Base-by-base conservation (phyloP, 2,797 vertebrate species). In the Acipenser transmontanus region DNA sequence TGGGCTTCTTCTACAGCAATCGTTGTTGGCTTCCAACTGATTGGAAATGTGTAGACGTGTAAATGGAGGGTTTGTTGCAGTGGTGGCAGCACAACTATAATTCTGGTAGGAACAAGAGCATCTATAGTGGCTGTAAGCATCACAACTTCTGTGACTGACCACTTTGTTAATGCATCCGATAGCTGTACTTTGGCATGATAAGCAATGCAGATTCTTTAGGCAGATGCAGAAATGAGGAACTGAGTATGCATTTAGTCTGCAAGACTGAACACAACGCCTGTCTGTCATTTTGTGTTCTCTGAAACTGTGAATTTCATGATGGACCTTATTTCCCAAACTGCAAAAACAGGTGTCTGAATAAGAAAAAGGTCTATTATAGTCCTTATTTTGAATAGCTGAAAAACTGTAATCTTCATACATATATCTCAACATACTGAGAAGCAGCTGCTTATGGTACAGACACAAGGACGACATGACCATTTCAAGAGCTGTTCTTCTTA, bases 391-490 rank as follows among this genome's bases (percentile, higher is more conserved):
- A 74, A 82, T 67, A 76, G 84, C 76, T 71, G 77, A 71, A n/a
- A 82, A 63, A 73, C 78, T 75, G 75, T 87, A 82, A 78, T 96
- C 91, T 84, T 93, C 88, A 67, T 84, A 84, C 74, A 94, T 85
- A 81, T 91, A 88, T 86, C 91, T 94, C 79, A 99, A 87, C 83
- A 98, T 92, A 82, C 89, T 84, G 84, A 90, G 86, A 77, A 95
- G 87, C 83, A 97, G 91, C 74, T 89, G 91, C 80, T 84, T 85
- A 84, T 99, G 97, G 81, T 89, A 89, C 68, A 82, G 87, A 84
- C 97, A 99, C 78, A 96, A 88, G 63, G 90, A 90, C 76, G 85
- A 82, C 77, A 98, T 87, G 85, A 98, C 91, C 78, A 84, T 91
- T 82, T 83, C 89, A 92, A 98, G 86, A 78, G 88, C 78, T 75